A percentile compares a stretch with the other conserved stretches of the same genome.
These are phyloP conservation scores for Heteronetta atricapilla DNA, from an alignment of 2,113 vertebrate species.

Conservation along the genomic window DNA sequence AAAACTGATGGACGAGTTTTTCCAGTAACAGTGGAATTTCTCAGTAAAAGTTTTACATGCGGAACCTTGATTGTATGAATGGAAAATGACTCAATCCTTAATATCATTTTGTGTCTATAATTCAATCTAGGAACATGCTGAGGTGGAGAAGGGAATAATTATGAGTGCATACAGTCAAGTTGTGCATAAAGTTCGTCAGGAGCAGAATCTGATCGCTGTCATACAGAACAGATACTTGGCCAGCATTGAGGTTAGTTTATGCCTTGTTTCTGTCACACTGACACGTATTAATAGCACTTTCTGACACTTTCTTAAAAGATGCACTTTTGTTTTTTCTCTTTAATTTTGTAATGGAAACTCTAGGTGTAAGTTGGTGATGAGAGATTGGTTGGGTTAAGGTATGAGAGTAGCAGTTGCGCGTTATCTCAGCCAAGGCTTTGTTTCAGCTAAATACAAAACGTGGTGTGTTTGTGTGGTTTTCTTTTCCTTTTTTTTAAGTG, in stretches of 20 bases:
- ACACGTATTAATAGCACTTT: neutral
- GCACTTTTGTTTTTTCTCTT: neutral
- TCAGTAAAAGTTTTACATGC: neutral
- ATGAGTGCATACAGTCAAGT: constrained; percentile 64
- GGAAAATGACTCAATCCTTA: neutral
- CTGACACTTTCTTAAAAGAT: neutral
- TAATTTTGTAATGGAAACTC: neutral
- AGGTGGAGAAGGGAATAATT: constrained; percentile 72
- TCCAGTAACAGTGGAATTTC: neutral
- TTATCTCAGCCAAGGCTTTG: neutral
- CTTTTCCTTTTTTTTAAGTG: neutral
- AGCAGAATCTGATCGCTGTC: constrained; percentile 68
- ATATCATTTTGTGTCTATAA: neutral
- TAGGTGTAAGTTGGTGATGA: neutral
- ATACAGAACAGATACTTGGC: constrained; percentile 69
- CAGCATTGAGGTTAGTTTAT: constrained; percentile 73
- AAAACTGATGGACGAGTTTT: neutral
- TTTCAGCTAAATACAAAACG: neutral
- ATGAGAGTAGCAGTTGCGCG: neutral
- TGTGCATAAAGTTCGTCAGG: constrained; percentile 59
- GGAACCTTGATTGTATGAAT: neutral
- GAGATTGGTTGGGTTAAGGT: neutral
- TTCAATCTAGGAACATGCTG: constrained; percentile 72
- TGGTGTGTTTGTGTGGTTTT: neutral
- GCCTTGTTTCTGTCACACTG: neutral